phyloP scores from a whole-genome alignment of 1,140 invertebrate genomes.

The Dendrolimus punctatus region DNA sequence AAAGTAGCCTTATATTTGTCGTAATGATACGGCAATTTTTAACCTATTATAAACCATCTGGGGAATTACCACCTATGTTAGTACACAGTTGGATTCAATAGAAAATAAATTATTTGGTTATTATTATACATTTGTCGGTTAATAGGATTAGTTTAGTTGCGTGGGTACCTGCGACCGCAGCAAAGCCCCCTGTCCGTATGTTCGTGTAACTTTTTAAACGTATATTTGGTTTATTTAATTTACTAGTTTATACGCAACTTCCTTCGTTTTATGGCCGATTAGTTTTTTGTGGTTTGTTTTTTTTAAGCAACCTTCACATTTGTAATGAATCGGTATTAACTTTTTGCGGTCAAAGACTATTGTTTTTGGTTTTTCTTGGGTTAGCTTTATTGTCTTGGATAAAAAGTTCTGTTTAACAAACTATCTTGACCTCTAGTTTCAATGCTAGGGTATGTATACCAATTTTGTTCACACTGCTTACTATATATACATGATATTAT shows the following conservation, averaged over 20 bases:
- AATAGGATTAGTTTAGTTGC: constrained; percentile 57
- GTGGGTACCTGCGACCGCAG: constrained; percentile 51
- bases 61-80: constrained; percentile 14
- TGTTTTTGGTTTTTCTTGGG: constrained; percentile 26
- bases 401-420: not conserved
- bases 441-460: too few species aligned
- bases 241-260: constrained; percentile 62
- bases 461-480: too few species aligned
- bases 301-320: constrained; percentile 27
- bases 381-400: constrained; percentile 15
- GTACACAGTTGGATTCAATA: constrained; percentile 25
- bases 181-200: constrained; percentile 30
- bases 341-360: constrained; percentile 26
- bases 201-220: constrained; percentile 49
- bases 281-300: constrained; percentile 54
- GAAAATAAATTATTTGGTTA: constrained; percentile 65
- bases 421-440: too few species aligned
- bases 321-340: constrained; percentile 34
- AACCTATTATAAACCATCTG: constrained; percentile 23
- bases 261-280: constrained; percentile 53
- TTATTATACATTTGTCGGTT: constrained; percentile 47
- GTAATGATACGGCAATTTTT: constrained; percentile 27
- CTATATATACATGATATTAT: too few species aligned
- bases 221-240: constrained; percentile 70
- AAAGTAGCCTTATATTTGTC: not conserved